Evolutionary conservation across 2,888 invertebrate species (phyloP), one percentile per base, ranked within the genome.

Genomic region (Cosmia trapezina): DNA sequence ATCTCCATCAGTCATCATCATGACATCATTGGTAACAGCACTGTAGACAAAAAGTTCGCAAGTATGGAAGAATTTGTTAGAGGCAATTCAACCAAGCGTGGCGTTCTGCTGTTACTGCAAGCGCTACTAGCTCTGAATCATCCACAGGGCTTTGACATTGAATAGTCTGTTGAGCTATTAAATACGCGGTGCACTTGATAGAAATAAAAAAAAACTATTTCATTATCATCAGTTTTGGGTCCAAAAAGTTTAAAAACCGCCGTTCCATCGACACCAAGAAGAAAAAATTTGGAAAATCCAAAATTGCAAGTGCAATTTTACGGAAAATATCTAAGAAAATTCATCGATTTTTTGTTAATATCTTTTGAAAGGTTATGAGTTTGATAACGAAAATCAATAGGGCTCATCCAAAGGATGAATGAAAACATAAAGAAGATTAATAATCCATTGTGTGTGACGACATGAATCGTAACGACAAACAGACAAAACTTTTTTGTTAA

Each of bases 11-110:
- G 78, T 83, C 84, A 86, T 78, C 83, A 76, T 70, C 77, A 88
- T 93, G 93, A 93, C 92, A 93, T 93, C 93, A 94, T 84, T 86
- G 75, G 80, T 84, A 88, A 91, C 87, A 87, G 88, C 83, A 80
- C 77, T 64, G 77, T 78, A 79, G 73, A 83, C 83, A 91, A 91
- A 90, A 91, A 90, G 76, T 76, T 78, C 67, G 37, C 66, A 78
- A 72, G 67, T 66, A 61, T 67, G 67, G 79, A 84, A 81, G 83
- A 88, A 89, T 85, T 88, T 88, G 88, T 88, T 84, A 86, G 83
- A 86, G 88, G 79, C 86, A 89, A 91, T 89, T 88, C 87, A 88
- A 90, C 88, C 87, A 88, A 90, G 83, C 87, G 89, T 88, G 82
- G 83, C 87, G 81, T 67, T 69, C 75, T 77, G 83, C 81, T 78